Evolutionary conservation across 2,888 invertebrate species (phyloP).

Genomic region (Ennomos fuscantarius): DNA sequence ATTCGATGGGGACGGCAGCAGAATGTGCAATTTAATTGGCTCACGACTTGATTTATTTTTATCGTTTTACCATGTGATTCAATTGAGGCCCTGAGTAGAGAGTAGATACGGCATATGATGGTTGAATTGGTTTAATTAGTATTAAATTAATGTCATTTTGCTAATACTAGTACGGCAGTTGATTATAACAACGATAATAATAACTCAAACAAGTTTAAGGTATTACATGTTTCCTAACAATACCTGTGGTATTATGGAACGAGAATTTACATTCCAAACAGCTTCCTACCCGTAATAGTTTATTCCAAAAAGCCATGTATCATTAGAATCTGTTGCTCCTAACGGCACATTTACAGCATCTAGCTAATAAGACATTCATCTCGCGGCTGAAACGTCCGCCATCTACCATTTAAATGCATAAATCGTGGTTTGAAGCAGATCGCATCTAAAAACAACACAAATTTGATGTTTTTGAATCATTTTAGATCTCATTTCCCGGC

Average conservation of each 20-base stretch:
- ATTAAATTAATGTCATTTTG: no score
- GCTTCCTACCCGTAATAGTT: conserved; percentile 3
- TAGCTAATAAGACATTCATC: conserved; percentile 23
- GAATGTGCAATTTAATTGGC: conserved; percentile 1
- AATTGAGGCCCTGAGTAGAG: neutral
- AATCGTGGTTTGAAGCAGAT: conserved; percentile 39
- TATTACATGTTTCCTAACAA: neutral
- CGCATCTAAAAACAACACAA: conserved; percentile 35
- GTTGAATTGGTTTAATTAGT: no score
- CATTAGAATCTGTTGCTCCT: conserved; percentile 4
- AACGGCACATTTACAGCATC: conserved; percentile 18
- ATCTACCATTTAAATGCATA: conserved; percentile 37
- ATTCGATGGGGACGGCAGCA: neutral
- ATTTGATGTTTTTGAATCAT: conserved; percentile 32
- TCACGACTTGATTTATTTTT: neutral
- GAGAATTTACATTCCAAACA: conserved; percentile 12
- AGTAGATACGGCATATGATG: no score
- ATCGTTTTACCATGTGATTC: neutral
- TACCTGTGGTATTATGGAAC: neutral
- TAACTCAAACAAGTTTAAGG: no score
- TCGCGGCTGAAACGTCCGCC: conserved; percentile 15
- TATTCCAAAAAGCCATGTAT: conserved; percentile 5
- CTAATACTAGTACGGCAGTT: no score
- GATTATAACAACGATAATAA: no score
- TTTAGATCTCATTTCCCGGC: conserved; percentile 33